Base-by-base conservation (phyloP, 2,113 vertebrate species). In the Myxocyprinus asiaticus region DNA sequence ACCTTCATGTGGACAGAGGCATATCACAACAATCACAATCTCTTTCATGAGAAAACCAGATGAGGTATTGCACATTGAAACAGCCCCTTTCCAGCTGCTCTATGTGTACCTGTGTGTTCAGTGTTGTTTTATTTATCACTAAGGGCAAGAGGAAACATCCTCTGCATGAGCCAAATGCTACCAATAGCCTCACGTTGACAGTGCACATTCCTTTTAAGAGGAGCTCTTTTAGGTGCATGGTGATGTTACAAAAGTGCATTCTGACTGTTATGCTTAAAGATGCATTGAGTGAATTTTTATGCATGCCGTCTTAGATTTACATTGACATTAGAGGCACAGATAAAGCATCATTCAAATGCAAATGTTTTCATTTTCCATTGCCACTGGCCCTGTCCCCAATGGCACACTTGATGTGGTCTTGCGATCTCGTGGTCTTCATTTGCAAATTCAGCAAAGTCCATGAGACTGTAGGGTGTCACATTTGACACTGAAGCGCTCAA, bases 11-110 rank as follows among this genome's bases (percentile, higher is more conserved):
- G 55, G 77, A 67, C 43, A 65, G 8, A 43, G 43, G 53, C 44
- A 61, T 82, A 83, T 85, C 86, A 58, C 43, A 7, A 64, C 64
- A n/a, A 82, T 82, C 81, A 64, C 53, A 7, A 78, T 83, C 77
- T 82, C 64, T 50, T 45, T 59, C 66, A 70, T 58, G 67, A 77
- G 56, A 56, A 65, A 53, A 72, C 58, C 53, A 67, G 62, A 56
- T 12, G 66, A 69, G 55, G 14, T 47, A 76, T n/a, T 70, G 17
- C 9, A 42, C 55, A 61, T 17, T 63, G 45, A 66, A 82, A 62
- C 68, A 55, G 74, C 74, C 48, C 10, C 22, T 65, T 71, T 22
- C 61, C 66, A 61, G 67, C 62, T 48, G 65, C 56, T 71, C 56
- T 44, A 44, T 80, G 76, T 1, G 22, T 33, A 1, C 22, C 22